Evolutionary conservation across 2,113 vertebrate genomes (phyloP).

Genomic region (Phaethornis superciliosus): DNA sequence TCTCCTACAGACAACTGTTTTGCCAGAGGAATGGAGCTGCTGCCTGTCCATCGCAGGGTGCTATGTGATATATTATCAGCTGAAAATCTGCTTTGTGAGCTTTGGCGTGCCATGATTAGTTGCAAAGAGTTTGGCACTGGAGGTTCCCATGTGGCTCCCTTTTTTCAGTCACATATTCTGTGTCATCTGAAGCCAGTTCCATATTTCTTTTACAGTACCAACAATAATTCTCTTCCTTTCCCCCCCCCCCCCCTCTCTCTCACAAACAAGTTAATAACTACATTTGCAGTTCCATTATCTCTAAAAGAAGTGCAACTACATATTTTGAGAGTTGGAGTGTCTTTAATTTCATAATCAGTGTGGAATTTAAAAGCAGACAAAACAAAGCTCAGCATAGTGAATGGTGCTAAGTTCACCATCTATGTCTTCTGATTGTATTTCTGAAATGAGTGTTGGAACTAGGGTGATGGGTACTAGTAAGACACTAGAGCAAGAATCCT

Average conservation of each 20-base stretch:
- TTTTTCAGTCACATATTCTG: not conserved
- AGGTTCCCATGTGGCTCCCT: not conserved
- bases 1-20: fast-evolving
- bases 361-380: not conserved
- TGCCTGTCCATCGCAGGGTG: not conserved
- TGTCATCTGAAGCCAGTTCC: not conserved
- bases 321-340: not conserved
- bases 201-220: not conserved
- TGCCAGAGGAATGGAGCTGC: not conserved
- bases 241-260: no score
- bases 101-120: not conserved
- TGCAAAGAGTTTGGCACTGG: not conserved
- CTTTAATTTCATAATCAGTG: not conserved
- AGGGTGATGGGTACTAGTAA: not conserved
- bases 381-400: not conserved
- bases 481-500: not conserved
- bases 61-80: not conserved
- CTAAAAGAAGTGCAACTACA: not conserved
- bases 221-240: not conserved
- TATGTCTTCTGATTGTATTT: not conserved
- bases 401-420: not conserved
- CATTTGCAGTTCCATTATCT: not conserved
- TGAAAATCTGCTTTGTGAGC: not conserved
- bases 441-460: not conserved
- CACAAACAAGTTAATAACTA: not conserved